phyloP scores from a whole-genome alignment of 2,797 vertebrate genomes.

The Pseudochirops corinnae region DNA sequence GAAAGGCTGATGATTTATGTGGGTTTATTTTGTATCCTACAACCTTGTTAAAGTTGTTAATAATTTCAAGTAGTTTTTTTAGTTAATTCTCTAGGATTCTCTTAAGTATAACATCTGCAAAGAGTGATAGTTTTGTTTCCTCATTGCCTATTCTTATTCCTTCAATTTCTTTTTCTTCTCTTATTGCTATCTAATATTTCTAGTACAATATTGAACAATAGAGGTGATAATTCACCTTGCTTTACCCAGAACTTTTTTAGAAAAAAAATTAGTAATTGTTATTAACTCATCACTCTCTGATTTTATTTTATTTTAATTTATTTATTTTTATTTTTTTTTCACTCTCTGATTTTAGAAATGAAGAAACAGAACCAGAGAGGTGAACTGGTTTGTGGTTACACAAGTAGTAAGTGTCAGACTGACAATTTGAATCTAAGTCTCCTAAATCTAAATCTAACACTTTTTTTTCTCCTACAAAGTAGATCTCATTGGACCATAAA shows the following conservation, averaged over 20 bases:
- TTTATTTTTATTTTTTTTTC: too few relatives aligned
- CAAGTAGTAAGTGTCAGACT: not conserved
- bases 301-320: too few relatives aligned
- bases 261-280: not conserved
- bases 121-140: not conserved
- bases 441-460: not conserved
- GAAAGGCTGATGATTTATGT: not conserved
- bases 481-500: not conserved
- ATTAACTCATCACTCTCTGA: too few relatives aligned
- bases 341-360: not conserved
- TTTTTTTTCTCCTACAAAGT: not conserved
- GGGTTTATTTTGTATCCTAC: not conserved
- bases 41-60: not conserved
- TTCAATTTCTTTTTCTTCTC: not conserved
- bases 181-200: not conserved
- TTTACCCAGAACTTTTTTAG: not conserved
- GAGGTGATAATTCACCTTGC: not conserved
- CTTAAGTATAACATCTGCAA: not conserved
- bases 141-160: not conserved
- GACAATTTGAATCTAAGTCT: not conserved
- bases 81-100: not conserved
- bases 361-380: not conserved
- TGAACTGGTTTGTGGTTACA: not conserved
- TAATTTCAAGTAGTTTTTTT: not conserved
- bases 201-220: not conserved